Conservation (phyloP, 2,797 vertebrate species). For the Clarias laeviceps region DNA sequence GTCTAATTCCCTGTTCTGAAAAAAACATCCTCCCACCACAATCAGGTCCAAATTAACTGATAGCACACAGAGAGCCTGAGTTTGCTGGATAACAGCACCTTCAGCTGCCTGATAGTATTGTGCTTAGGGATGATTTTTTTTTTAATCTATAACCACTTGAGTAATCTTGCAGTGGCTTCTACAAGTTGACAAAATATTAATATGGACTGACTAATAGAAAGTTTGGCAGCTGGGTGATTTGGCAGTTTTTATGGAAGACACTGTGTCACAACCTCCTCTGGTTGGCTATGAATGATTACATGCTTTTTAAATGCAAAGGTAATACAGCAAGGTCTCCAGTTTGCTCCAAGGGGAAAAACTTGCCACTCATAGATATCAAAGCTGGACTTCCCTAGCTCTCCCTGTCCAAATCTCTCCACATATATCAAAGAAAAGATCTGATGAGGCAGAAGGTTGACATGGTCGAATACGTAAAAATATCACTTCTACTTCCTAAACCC, state of each 20-base stretch:
- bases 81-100: not conserved
- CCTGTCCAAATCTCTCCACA: not conserved
- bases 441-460: not conserved
- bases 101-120: not conserved
- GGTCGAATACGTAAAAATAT: not conserved
- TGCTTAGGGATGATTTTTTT: not conserved
- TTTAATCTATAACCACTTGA: not conserved
- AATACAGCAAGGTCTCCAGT: not conserved
- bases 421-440: not conserved
- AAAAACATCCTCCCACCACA: not conserved
- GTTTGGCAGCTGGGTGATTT: not conserved
- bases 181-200: not conserved
- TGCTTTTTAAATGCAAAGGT: not conserved
- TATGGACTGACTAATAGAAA: not conserved
- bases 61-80: not conserved
- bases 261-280: not conserved
- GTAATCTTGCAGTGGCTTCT: not conserved
- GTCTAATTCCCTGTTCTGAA: not conserved
- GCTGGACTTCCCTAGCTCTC: not conserved
- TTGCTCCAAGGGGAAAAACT: not conserved
- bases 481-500: not conserved
- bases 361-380: not conserved
- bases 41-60: not conserved
- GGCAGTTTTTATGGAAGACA: not conserved
- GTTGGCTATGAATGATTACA: not conserved